phyloP scores from a whole-genome alignment of 2,113 vertebrate genomes.

The Lota lota region DNA sequence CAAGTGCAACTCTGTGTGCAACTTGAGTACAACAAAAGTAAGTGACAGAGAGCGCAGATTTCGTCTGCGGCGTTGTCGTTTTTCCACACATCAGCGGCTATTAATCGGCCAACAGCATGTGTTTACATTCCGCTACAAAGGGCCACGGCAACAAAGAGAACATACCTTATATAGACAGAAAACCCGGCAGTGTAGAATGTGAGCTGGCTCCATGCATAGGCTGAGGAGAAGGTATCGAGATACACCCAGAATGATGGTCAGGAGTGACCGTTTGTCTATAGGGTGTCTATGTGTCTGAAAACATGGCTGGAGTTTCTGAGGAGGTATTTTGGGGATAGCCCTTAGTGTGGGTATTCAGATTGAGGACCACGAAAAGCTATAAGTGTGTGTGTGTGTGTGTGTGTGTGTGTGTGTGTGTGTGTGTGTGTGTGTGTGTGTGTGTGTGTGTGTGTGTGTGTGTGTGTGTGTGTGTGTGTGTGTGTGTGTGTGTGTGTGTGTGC shows the following conservation, averaged over 20 bases:
- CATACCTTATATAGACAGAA: conserved; percentile 53
- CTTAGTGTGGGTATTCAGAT: not conserved
- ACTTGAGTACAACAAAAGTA: too few species aligned
- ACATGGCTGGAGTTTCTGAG: too few species aligned
- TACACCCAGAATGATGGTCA: not conserved
- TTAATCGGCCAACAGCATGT: conserved; percentile 24
- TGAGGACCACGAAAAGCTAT: not conserved
- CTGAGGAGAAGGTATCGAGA: conserved; percentile 15
- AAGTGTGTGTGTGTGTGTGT: not conserved
- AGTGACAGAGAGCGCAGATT: too few species aligned
- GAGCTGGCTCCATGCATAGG: conserved; percentile 21
- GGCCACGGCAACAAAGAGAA: conserved; percentile 20
- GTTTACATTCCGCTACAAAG: conserved; percentile 60
- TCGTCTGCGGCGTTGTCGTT: too few species aligned
- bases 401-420: not conserved
- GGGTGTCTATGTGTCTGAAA: too few species aligned
- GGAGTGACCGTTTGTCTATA: not conserved
- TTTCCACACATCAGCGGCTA: not conserved
- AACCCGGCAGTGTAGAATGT: conserved; percentile 25
- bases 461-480: too few species aligned
- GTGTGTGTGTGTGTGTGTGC: too few species aligned
- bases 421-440: too few species aligned
- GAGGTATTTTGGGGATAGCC: too few species aligned
- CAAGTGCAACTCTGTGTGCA: too few species aligned
- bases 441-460: too few species aligned